Evolutionary conservation across 2,113 vertebrate genomes (phyloP), one percentile per base, ranked within the genome.

Genomic region (Labeo catla): DNA sequence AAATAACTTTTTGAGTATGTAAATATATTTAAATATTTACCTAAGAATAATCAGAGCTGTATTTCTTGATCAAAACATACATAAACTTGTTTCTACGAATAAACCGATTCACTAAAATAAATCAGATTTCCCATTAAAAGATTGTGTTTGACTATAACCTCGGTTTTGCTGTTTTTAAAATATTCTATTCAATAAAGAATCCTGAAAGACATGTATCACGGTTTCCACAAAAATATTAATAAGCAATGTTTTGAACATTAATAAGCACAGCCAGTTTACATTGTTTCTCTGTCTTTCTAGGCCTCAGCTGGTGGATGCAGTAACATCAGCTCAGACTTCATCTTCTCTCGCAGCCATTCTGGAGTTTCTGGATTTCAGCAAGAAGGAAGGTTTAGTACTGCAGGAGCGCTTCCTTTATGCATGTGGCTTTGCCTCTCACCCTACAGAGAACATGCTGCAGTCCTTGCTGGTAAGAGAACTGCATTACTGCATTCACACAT

Each of bases 391-490:
- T 63, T 80, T 93, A 28, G 19, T 95, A 54, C 93, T 99, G 70
- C 98, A 99, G 92, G 98, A 99, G 86, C 93, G 98, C 43, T 99
- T 99, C 88, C 96, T 99, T 12, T 99, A 99, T 11, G 98, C 98
- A 61, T 98, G 96, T 86, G 98, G 97, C 77, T 98, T 99, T 87
- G 95, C 98, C 43, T 97, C 98, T 57, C 97, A 98, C 76, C 98
- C 98, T 2, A 95, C 93, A 15, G 97, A 98, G 91, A 93, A 76
- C 3, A 95, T 99, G 92, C 95, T 99, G 3, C 93, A 95, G 90
- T 93, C 95, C 54, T 91, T 99, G 90, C 91, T 96, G 91, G 98
- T 99, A 90, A 96, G 97, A 83, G n/a, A 52, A 45, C 21, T 34
- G 10, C 45, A 63, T 61, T 84, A 49, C 19, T 86, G 50, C 9